A percentile compares a stretch with the other conserved stretches of the same genome.
Conservation (phyloP, 2,888 invertebrate species). For the Incurvaria masculella region DNA sequence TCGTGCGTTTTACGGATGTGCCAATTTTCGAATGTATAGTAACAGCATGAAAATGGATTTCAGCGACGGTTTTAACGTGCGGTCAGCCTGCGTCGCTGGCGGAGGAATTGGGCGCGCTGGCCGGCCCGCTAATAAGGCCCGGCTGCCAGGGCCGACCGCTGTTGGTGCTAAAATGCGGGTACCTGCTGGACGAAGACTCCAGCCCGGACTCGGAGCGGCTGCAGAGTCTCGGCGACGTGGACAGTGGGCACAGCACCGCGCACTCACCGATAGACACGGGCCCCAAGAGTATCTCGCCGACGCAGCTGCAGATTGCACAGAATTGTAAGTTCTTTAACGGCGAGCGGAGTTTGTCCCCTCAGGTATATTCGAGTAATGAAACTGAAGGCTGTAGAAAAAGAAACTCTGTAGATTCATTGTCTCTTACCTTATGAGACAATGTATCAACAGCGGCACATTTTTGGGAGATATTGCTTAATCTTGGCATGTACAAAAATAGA, state of each 20-base stretch:
- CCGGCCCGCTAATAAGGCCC: conserved; percentile 35
- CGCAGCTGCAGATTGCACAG: conserved; percentile 49
- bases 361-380: too few relatives aligned
- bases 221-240: conserved; percentile 71
- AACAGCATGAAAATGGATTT: too few relatives aligned
- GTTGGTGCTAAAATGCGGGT: conserved; percentile 70
- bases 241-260: conserved; percentile 89
- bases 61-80: conserved; percentile 63
- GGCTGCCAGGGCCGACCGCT: conserved; percentile 53
- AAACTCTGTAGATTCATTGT: too few relatives aligned
- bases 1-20: too few relatives aligned
- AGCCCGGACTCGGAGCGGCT: conserved; percentile 85
- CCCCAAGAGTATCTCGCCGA: conserved; percentile 81
- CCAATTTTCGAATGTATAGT: too few relatives aligned
- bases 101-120: conserved; percentile 61
- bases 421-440: too few relatives aligned
- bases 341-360: too few relatives aligned
- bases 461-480: too few relatives aligned
- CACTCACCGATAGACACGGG: conserved; percentile 83
- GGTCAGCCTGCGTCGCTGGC: conserved; percentile 64
- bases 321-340: conserved; percentile 31
- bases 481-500: too few relatives aligned
- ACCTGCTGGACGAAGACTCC: conserved; percentile 75
- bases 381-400: too few relatives aligned
- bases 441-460: too few relatives aligned